Evolutionary conservation across 2,888 invertebrate genomes (phyloP).

Genomic region (Dynastes grantii): DNA sequence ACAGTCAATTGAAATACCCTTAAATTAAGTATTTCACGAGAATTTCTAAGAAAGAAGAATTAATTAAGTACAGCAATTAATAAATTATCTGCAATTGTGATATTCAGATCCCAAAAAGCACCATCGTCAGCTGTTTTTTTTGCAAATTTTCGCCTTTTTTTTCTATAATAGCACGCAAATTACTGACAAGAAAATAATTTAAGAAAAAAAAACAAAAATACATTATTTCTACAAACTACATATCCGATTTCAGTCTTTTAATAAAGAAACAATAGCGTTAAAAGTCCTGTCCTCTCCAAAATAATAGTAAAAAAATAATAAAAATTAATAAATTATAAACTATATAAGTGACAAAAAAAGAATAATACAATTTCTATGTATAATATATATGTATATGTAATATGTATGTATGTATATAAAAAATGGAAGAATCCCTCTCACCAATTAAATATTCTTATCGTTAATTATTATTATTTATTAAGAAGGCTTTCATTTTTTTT

Average conservation of each 20-base stretch:
- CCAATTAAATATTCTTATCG: slow-evolving; percentile 55
- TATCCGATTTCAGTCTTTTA: slow-evolving; percentile 65
- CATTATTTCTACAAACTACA: slow-evolving; percentile 53
- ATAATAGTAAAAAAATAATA: slow-evolving; percentile 56
- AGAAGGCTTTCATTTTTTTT: slow-evolving; percentile 56
- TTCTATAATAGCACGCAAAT: slow-evolving; percentile 31
- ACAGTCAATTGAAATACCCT: slow-evolving; percentile 3
- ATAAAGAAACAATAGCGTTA: slow-evolving; percentile 56
- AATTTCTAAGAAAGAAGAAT: background rate
- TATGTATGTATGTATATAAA: slow-evolving; percentile 56
- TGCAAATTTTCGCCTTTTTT: slow-evolving; percentile 39
- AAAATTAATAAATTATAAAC: slow-evolving; percentile 58
- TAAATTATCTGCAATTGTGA: background rate
- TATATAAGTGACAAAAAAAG: slow-evolving; percentile 57
- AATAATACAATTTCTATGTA: slow-evolving; percentile 54
- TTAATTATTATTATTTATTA: slow-evolving; percentile 54
- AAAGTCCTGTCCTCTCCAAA: slow-evolving; percentile 63
- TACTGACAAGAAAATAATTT: slow-evolving; percentile 3
- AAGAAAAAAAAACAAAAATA: slow-evolving; percentile 45
- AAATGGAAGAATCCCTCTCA: slow-evolving; percentile 61
- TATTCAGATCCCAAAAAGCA: slow-evolving; percentile 38
- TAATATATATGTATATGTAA: slow-evolving; percentile 51
- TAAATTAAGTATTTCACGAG: background rate
- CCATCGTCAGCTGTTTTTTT: slow-evolving; percentile 24
- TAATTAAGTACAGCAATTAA: slow-evolving; percentile 14